Percentiles rank a stretch among this genome's conserved stretches.
Evolutionary conservation across 1,140 invertebrate species (phyloP).

Genomic region (Neotoxoptera formosana): DNA sequence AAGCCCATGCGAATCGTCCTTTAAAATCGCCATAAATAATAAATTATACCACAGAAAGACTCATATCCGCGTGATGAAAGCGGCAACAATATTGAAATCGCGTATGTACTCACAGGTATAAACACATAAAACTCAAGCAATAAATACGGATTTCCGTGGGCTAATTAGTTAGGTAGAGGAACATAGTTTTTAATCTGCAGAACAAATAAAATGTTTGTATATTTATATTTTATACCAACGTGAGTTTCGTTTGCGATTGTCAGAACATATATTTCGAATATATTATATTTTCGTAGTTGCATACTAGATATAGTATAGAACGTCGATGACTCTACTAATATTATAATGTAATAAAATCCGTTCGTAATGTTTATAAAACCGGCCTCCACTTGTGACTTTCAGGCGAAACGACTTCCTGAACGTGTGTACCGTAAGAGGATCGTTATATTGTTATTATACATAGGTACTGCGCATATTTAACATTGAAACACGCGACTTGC

Average conservation of each 20-base stretch:
- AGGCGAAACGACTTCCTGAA: slow-evolving; percentile 43
- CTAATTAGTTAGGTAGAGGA: neutral
- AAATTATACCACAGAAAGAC: neutral
- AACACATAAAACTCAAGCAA: neutral
- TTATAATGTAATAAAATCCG: neutral
- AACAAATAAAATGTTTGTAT: neutral
- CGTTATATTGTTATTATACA: neutral
- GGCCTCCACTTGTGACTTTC: slow-evolving; percentile 39
- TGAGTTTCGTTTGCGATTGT: neutral
- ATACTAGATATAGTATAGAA: neutral
- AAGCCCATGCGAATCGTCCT: neutral
- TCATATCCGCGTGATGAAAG: neutral
- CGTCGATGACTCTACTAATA: slow-evolving; percentile 11
- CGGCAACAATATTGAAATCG: neutral
- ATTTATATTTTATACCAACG: neutral
- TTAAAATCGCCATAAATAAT: neutral
- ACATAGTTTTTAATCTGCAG: neutral
- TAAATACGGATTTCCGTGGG: neutral
- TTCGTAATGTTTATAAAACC: neutral
- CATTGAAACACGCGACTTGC: slow-evolving; percentile 22
- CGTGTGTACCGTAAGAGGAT: slow-evolving; percentile 29
- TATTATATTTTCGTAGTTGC: neutral
- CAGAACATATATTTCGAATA: neutral
- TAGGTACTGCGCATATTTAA: neutral
- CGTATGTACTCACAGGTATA: neutral